phyloP scores from a whole-genome alignment of 2,113 vertebrate species.

The Phylloscopus whistleri region DNA sequence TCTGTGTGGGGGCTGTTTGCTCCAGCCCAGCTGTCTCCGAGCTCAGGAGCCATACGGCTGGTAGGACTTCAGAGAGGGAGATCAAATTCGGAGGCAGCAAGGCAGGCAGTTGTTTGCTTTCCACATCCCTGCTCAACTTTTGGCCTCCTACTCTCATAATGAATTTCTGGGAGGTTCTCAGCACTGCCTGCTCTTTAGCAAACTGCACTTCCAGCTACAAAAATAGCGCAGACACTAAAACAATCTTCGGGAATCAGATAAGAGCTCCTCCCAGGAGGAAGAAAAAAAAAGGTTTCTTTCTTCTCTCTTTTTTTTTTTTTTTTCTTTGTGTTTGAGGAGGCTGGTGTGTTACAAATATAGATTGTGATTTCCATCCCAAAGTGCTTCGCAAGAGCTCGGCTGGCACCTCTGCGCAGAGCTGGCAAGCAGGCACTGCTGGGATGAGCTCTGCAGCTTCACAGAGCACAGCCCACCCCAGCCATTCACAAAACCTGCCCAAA shows the following conservation, averaged over 20 bases:
- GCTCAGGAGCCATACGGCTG: constrained; percentile 10
- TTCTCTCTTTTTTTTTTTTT: background rate
- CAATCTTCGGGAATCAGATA: constrained; percentile 37
- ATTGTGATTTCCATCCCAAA: constrained; percentile 31
- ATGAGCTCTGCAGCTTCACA: background rate
- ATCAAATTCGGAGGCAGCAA: constrained; percentile 2
- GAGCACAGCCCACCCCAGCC: background rate
- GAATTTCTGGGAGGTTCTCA: constrained; percentile 37
- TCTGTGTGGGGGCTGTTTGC: constrained; percentile 9
- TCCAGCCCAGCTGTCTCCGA: constrained; percentile 26
- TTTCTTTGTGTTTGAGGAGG: background rate
- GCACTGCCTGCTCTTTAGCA: background rate
- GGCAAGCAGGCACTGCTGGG: background rate
- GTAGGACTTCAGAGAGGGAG: background rate
- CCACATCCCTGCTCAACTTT: background rate
- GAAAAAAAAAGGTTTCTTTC: constrained; percentile 40
- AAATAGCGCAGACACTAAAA: constrained; percentile 58
- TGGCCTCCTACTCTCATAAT: background rate
- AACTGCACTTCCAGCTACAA: constrained; percentile 46
- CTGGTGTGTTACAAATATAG: constrained; percentile 18
- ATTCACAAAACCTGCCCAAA: background rate
- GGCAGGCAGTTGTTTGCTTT: background rate
- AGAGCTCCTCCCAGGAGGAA: constrained; percentile 58
- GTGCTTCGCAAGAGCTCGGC: background rate
- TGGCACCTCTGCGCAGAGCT: background rate